Evolutionary conservation across 1,140 invertebrate species (phyloP).

Genomic region (Pseudomyrmex sp.): DNA sequence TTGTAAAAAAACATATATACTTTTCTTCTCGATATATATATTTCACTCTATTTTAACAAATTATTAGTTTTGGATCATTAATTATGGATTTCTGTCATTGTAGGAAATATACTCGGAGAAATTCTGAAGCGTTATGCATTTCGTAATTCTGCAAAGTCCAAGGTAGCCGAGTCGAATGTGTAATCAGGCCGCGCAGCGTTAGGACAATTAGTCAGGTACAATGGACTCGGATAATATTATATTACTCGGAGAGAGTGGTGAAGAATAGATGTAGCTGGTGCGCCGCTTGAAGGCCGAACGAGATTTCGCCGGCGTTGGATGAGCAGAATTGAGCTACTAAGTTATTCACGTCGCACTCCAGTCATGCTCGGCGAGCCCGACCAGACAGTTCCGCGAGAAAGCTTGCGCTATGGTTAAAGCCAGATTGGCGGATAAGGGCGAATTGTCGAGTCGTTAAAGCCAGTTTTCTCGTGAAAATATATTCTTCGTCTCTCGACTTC

Average conservation of each 20-base stretch:
- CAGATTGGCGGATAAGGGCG: constrained; percentile 72
- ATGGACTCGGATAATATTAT: constrained; percentile 81
- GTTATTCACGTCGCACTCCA: constrained; percentile 79
- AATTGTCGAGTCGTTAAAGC: constrained; percentile 72
- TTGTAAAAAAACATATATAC: neutral
- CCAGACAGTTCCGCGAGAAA: constrained; percentile 67
- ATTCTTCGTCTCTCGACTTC: constrained; percentile 27
- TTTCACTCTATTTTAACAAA: neutral
- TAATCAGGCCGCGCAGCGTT: constrained; percentile 79
- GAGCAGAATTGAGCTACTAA: constrained; percentile 76
- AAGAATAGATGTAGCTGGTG: constrained; percentile 60
- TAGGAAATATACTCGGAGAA: neutral
- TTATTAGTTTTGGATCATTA: neutral
- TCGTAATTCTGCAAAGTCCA: constrained; percentile 24
- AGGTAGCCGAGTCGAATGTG: constrained; percentile 75
- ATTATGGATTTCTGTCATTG: too few species aligned
- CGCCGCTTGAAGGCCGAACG: constrained; percentile 37
- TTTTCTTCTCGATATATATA: neutral
- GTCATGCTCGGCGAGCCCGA: constrained; percentile 77
- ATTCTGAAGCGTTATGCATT: constrained; percentile 47
- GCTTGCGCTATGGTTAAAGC: constrained; percentile 45
- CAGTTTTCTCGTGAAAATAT: constrained; percentile 51
- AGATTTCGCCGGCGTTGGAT: constrained; percentile 32
- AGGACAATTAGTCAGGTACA: constrained; percentile 79
- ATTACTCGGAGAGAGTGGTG: constrained; percentile 55